Evolutionary conservation across 1,140 invertebrate genomes (phyloP).

Genomic region (Dryas iulia): DNA sequence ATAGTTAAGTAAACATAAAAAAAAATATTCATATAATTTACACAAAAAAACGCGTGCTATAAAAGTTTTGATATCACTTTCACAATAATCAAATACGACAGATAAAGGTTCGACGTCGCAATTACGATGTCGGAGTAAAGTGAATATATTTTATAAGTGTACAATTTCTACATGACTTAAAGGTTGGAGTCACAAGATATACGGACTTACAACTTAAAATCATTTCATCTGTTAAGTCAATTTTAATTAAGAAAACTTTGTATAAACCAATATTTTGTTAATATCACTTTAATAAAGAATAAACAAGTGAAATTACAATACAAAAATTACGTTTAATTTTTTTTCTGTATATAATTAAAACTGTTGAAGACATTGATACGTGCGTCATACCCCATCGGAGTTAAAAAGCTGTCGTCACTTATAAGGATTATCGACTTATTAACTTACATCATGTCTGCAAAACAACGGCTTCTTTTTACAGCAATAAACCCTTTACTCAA

Average conservation of each 20-base stretch:
- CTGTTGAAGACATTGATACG: slow-evolving; percentile 7
- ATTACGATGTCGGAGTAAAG: neutral
- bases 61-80: neutral
- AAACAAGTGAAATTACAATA: neutral
- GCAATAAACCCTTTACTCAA: slow-evolving; percentile 4
- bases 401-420: slow-evolving; percentile 21
- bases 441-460: slow-evolving; percentile 10
- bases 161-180: neutral
- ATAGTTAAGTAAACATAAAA: neutral
- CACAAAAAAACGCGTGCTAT: neutral
- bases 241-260: neutral
- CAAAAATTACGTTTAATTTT: neutral
- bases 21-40: neutral
- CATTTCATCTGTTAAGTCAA: neutral
- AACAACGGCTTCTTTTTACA: slow-evolving; percentile 2
- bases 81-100: slow-evolving; percentile 1
- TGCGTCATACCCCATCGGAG: neutral
- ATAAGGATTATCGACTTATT: slow-evolving; percentile 26
- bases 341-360: slow-evolving; percentile 5
- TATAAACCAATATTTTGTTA: neutral
- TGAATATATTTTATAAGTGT: neutral
- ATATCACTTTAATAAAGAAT: neutral
- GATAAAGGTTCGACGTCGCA: neutral
- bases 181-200: neutral
- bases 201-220: neutral